phyloP scores from a whole-genome alignment of 2,888 invertebrate species.

The Hyalella azteca region DNA sequence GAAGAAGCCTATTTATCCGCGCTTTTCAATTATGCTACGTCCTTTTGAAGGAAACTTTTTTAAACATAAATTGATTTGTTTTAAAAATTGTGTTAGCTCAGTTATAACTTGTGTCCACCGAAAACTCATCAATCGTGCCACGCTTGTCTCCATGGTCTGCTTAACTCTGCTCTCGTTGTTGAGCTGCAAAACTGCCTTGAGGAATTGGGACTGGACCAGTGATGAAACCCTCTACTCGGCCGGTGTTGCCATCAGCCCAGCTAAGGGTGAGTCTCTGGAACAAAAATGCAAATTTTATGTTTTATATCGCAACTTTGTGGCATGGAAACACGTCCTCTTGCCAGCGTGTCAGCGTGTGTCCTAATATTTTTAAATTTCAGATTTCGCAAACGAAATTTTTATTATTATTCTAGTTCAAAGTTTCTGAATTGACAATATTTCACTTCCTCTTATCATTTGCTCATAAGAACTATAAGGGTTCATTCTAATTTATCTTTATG shows the following conservation, averaged over 20 bases:
- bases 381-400: neutral
- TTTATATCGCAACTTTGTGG: neutral
- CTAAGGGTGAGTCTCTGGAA: slow-evolving; percentile 48
- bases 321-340: neutral
- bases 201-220: slow-evolving; percentile 54
- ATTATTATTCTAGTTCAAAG: neutral
- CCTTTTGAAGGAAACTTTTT: too few species aligned
- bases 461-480: too few species aligned
- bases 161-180: neutral
- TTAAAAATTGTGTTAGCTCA: too few species aligned
- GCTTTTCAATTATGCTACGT: too few species aligned
- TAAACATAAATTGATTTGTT: too few species aligned
- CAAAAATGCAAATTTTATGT: neutral
- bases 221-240: slow-evolving; percentile 56
- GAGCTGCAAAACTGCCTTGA: slow-evolving; percentile 46
- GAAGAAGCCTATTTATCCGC: too few species aligned
- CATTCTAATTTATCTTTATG: too few species aligned
- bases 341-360: neutral
- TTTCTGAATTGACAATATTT: neutral
- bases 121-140: too few species aligned
- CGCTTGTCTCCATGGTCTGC: neutral
- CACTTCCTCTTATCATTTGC: neutral
- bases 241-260: slow-evolving; percentile 49
- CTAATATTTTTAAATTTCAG: neutral
- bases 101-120: too few species aligned